Percentiles rank a stretch among this genome's conserved stretches.
Evolutionary conservation across 2,888 invertebrate species (phyloP).

Genomic region (Tiphia femorata): DNA sequence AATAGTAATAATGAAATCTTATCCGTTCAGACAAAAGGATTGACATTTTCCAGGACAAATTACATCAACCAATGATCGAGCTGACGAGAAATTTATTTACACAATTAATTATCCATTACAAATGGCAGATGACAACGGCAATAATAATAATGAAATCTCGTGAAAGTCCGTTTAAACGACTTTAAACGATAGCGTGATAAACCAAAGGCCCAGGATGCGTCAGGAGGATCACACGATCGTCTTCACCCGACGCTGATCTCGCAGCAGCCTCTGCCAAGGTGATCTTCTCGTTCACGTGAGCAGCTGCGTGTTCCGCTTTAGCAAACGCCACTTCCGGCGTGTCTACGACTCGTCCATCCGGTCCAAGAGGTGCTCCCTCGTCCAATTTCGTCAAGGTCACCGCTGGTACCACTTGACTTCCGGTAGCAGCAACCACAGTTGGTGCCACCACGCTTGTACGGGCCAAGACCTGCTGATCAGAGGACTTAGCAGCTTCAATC

Average conservation of each 20-base stretch:
- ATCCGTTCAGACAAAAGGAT: no score
- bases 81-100: no score
- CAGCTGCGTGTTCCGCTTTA: constrained; percentile 63
- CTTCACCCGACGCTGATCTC: constrained; percentile 24
- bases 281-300: constrained; percentile 56
- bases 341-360: constrained; percentile 62
- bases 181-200: constrained; percentile 24
- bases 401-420: constrained; percentile 1
- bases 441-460: background rate
- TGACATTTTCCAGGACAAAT: no score
- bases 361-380: constrained; percentile 57
- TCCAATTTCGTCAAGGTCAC: constrained; percentile 21
- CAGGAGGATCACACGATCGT: no score
- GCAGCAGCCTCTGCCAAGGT: constrained; percentile 41
- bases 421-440: constrained; percentile 4
- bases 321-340: constrained; percentile 62
- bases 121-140: no score
- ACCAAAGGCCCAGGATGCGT: no score
- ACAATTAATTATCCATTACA: no score
- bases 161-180: no score
- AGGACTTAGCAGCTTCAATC: constrained; percentile 34
- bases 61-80: no score
- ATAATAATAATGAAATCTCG: no score
- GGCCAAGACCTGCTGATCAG: constrained; percentile 11
- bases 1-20: no score